Evolutionary conservation across 1,140 invertebrate species (phyloP), one percentile per base, ranked within the genome.

Genomic region (Mamestra configurata): DNA sequence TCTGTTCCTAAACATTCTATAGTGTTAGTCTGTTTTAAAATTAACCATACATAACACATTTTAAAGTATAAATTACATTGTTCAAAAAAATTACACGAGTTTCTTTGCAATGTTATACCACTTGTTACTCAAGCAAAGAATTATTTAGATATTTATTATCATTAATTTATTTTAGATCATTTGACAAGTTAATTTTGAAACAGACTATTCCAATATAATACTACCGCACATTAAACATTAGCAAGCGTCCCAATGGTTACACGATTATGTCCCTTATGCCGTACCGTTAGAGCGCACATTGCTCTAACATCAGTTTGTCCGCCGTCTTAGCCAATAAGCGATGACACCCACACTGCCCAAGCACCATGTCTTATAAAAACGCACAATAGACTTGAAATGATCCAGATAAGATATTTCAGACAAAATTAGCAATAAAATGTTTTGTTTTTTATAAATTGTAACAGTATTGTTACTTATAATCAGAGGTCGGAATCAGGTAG

Each of bases 271-370:
- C 72, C 53, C 72, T 75, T 75, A 75, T 31, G 55, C 72, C 18
- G 10, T 46, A 46, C 51, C 20, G 15, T 43, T 75, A 77, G 37
- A 55, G 53, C 59, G 7, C 24, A 51, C n/a, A 18, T 57, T 70
- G 24, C 18, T 55, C 43, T 72, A 53, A 76, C 37, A 73, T 83
- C 82, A 83, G 72, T 81, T 83, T 83, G 82, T 79, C 43, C 79
- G 22, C 59, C 73, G 66, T 70, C 68, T 66, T 40, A 20, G 51
- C 18, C 22, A 51, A 55, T 76, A 64, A 76, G 73, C 49, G 11
- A 46, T 68, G 55, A 51, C 64, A 40, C 46, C 46, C 22, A 73
- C 70, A 75, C 76, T 77, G 59, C 77, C 81, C 81, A 76, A 79
- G 66, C 72, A 82, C 77, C 77, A 79, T 82, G 77, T 73, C 10